Evolutionary conservation across 2,113 vertebrate genomes (phyloP), one percentile per base, ranked within the genome.

Genomic region (Phalacrocorax brasilianus): DNA sequence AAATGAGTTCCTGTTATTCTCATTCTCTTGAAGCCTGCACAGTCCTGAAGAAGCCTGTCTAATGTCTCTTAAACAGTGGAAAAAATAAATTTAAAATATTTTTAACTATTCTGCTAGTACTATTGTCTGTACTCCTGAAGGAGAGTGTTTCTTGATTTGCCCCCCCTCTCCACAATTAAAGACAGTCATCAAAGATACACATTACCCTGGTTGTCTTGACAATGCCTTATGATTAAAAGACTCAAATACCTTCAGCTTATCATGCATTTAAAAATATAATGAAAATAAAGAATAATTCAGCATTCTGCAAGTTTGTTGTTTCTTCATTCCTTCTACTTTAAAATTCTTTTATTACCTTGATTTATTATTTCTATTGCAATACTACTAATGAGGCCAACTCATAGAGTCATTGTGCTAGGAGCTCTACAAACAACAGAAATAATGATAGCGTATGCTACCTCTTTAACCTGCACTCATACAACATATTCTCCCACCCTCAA

Each of bases 1-100:
- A 92, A 96, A 97, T 85, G 91, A 96, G 92, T 91, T 91, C 92
- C 92, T 79, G 89, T 86, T 93, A 89, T 94, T 91, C 86, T 93
- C 84, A 35, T 76, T 92, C 95, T 96, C 94, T 96, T 88, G 81
- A 97, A 96, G 94, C 70, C 78, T 65, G 81, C 61, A 94, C 78
- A 55, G 74, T 38, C 65, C 94, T 92, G 71, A 96, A 90, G 75
- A 89, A 95, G 63, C 58, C 82, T 79, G 45, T 63, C 95, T 91
- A 95, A 89, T 79, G 55, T 80, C 91, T 89, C 93, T 89, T 82
- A 95, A 88, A 95, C 49, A 73, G 56, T 55, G 47, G 12, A 68
- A 85, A 91, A 94, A 95, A 85, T 66, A 38, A 71, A 85, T 95
- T 89, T 45, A 33, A 83, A 89, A 84, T 66, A 92, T 83, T 91